Conservation (phyloP, 2,797 vertebrate species). For the Trachurus trachurus region DNA sequence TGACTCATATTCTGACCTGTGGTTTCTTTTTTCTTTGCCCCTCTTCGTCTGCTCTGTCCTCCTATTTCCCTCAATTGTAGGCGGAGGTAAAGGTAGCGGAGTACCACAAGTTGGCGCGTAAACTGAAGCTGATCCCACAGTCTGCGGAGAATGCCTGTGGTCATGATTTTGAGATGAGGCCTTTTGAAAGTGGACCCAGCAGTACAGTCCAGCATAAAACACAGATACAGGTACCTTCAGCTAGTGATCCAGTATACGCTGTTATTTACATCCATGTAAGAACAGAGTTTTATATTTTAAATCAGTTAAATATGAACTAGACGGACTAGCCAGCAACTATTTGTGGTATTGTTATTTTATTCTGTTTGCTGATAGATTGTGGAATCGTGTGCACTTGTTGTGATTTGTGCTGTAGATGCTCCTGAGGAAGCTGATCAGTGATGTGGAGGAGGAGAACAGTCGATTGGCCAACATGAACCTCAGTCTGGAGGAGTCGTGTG, state of each 20-base stretch:
- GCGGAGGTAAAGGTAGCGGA: constrained; percentile 90
- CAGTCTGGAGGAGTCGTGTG: constrained; percentile 89
- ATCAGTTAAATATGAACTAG: not conserved
- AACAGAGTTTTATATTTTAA: not conserved
- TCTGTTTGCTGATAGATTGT: not conserved
- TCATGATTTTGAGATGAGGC: constrained; percentile 92
- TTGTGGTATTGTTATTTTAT: not conserved
- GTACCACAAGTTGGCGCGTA: constrained; percentile 94
- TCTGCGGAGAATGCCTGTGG: constrained; percentile 93
- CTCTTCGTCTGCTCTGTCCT: not conserved
- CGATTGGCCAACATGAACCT: constrained; percentile 88
- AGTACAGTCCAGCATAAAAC: constrained; percentile 88
- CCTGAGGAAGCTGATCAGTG: constrained; percentile 88
- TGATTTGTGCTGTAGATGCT: constrained; percentile 82
- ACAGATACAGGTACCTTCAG: constrained; percentile 89
- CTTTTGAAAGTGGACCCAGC: constrained; percentile 84
- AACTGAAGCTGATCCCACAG: constrained; percentile 93
- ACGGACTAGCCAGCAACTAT: not conserved
- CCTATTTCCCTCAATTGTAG: constrained; percentile 72
- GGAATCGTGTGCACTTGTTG: not conserved
- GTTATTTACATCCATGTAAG: not conserved
- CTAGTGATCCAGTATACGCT: not conserved
- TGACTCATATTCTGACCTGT: constrained; percentile 1
- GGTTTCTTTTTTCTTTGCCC: not conserved
- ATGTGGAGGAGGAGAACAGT: constrained; percentile 92